Percentiles rank a stretch among this genome's conserved stretches.
phyloP scores from a whole-genome alignment of 2,888 invertebrate genomes.

The Zele albiditarsus region DNA sequence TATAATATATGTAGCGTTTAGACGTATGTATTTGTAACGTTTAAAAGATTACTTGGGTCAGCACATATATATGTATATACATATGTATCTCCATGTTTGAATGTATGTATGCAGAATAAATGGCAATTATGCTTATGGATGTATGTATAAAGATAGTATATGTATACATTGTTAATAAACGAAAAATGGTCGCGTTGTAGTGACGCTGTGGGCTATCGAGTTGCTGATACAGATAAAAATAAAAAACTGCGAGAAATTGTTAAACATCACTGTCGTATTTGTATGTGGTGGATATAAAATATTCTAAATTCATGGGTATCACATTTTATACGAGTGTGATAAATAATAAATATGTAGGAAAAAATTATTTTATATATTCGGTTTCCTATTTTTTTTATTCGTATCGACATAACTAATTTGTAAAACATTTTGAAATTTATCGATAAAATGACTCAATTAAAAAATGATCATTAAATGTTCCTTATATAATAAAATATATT shows the following conservation, averaged over 20 bases:
- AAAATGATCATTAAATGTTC: too few relatives aligned
- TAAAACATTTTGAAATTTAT: background rate
- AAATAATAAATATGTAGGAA: too few relatives aligned
- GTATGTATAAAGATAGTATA: background rate
- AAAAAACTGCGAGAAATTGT: background rate
- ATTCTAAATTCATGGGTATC: too few relatives aligned
- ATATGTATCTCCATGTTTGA: background rate
- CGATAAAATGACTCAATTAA: background rate
- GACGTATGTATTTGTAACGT: background rate
- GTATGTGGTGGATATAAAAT: too few relatives aligned
- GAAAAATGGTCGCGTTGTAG: background rate
- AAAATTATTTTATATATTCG: too few relatives aligned
- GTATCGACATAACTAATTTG: background rate
- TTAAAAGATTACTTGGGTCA: constrained; percentile 26
- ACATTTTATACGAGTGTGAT: too few relatives aligned
- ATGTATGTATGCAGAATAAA: background rate
- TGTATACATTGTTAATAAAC: background rate
- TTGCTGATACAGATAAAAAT: background rate
- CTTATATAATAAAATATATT: too few relatives aligned
- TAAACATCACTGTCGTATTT: background rate
- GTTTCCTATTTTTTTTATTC: background rate
- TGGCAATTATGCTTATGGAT: background rate
- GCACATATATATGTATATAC: background rate
- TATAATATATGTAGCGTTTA: background rate
- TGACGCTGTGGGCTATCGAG: background rate